Evolutionary conservation across 2,113 vertebrate genomes (phyloP).

Genomic region (Ellobius talpinus): DNA sequence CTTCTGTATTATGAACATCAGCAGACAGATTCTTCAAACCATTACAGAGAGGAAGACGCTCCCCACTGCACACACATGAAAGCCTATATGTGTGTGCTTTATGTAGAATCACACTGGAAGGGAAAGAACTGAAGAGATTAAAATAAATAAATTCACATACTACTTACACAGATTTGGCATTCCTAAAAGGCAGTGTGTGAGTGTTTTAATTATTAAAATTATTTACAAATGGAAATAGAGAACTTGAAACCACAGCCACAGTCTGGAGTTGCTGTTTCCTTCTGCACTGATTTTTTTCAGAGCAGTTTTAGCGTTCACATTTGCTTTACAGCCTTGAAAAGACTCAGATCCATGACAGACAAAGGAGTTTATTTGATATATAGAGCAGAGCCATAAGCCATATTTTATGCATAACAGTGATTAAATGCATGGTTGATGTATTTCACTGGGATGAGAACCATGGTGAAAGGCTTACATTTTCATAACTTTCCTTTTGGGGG

Average conservation of each 20-base stretch:
- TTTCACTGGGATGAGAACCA: slow-evolving; percentile 77
- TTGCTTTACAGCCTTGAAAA: slow-evolving; percentile 68
- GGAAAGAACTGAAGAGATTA: slow-evolving; percentile 1
- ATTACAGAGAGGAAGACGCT: neutral
- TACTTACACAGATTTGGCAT: neutral
- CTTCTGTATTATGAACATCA: slow-evolving; percentile 47
- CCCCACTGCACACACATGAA: neutral
- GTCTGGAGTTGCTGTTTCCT: slow-evolving; percentile 18
- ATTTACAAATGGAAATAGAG: neutral
- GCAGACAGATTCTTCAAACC: neutral
- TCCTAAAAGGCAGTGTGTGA: neutral
- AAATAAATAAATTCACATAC: slow-evolving; percentile 29
- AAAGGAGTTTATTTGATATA: slow-evolving; percentile 79
- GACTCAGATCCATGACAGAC: slow-evolving; percentile 64
- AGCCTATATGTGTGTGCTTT: neutral
- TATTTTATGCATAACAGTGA: slow-evolving; percentile 78
- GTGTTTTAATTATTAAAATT: slow-evolving; percentile 1
- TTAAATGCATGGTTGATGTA: slow-evolving; percentile 74
- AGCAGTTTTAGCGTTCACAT: slow-evolving; percentile 49
- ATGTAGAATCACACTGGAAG: neutral
- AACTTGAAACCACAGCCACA: slow-evolving; percentile 53
- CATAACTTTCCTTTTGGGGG: slow-evolving; percentile 79
- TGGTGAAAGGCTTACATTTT: slow-evolving; percentile 76
- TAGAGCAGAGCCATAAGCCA: slow-evolving; percentile 67
- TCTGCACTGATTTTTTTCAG: slow-evolving; percentile 58